Evolutionary conservation across 64 coral and sea anemone species (phyloP), one percentile per base, ranked within the genome.

Genomic region (Montipora foliosa): DNA sequence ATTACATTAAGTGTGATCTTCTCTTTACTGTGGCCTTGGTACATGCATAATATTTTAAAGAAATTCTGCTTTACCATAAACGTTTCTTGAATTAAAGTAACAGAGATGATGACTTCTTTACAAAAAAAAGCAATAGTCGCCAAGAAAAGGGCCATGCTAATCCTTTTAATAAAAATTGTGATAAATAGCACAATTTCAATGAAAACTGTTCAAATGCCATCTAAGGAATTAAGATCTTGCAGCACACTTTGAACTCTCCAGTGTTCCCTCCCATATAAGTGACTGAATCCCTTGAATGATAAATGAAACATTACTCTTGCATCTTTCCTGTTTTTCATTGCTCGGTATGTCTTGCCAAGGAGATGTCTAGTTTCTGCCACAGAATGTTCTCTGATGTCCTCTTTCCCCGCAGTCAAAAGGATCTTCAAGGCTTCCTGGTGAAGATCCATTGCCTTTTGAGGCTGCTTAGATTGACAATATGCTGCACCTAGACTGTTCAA

Each of bases 401-500:
- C 51, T 67, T 49, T 77, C 19, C 46, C 75, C 44, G 53, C 73
- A 12, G 77, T 72, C n/a, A 95, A 24, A 37, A 89, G 87, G 67
- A 73, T 89, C 5, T 88, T 44, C 12, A 92, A 72, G 19, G 94
- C 94, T 81, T 75, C 64, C 67, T 76, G n/a, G 19, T 95, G 94
- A 49, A 95, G 66, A 51, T 19, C 9, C 60, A 80, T 60, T 4
- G 95, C 90, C 29, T 67, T 3, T 67, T 50, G 10, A 20, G 87
- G 76, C 74, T 96, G 72, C 29, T 72, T 70, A 12, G 77, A 62
- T 14, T 76, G 66, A 79, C 84, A 48, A 57, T 89, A 68, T 47
- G 95, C 86, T 70, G 87, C 95, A 15, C 91, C 95, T 59, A 96
- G 79, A 90, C 95, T 96, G 53, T 96, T 96, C 19, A 77, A 60